Conservation (phyloP, 2,113 vertebrate species). For the Picathartes gymnocephalus region DNA sequence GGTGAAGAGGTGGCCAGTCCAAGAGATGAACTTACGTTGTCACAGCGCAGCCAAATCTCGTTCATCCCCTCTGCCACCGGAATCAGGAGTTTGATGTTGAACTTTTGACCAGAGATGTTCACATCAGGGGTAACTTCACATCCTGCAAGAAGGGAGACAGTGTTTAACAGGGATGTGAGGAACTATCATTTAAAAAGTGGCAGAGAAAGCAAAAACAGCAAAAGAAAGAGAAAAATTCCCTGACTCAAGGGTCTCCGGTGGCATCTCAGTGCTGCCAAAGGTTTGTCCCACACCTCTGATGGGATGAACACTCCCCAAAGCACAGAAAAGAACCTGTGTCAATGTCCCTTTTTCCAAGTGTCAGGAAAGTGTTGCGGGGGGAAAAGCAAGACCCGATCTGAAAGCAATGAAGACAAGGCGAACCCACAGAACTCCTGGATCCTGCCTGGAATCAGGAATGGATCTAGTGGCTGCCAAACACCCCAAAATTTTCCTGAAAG, state of each 20-base stretch:
- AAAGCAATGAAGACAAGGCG: neutral
- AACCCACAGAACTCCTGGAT: rapidly evolving
- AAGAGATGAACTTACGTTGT: constrained; percentile 78
- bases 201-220: rapidly evolving
- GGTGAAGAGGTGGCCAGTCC: rapidly evolving
- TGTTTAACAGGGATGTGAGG: neutral
- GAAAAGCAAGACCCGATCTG: neutral
- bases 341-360: neutral
- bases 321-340: rapidly evolving
- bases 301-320: neutral
- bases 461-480: neutral
- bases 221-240: neutral
- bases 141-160: constrained; percentile 68
- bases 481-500: neutral
- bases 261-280: neutral
- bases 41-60: constrained; percentile 98
- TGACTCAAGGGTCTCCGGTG: neutral
- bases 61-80: constrained; percentile 98
- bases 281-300: rapidly evolving
- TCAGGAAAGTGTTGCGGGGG: rapidly evolving
- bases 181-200: rapidly evolving
- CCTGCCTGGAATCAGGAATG: neutral
- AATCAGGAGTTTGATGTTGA: constrained; percentile 98
- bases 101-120: constrained; percentile 98
- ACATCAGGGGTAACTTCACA: constrained; percentile 99